Conservation (phyloP, 2,888 invertebrate genomes). For the Dryobota labecula region DNA sequence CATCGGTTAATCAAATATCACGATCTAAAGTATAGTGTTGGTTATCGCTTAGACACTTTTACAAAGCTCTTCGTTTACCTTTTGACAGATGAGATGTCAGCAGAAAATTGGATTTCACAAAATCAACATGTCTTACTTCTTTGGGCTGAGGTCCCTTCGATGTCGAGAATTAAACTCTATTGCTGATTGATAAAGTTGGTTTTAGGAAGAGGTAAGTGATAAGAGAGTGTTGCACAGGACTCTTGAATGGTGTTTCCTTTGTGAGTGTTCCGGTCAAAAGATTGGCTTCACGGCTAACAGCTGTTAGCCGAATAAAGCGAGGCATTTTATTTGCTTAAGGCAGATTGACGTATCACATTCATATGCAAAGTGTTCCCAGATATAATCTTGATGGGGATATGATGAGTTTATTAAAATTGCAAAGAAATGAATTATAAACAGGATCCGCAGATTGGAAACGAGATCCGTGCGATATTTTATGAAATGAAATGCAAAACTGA, state of each 20-base stretch:
- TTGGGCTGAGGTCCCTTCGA: slow-evolving; percentile 59
- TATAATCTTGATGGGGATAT: slow-evolving; percentile 73
- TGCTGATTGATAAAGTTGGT: slow-evolving; percentile 46
- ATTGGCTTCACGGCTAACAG: slow-evolving; percentile 74
- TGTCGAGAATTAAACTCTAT: slow-evolving; percentile 62
- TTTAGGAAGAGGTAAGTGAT: slow-evolving; percentile 22
- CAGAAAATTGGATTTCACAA: slow-evolving; percentile 90
- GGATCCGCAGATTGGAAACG: slow-evolving; percentile 49
- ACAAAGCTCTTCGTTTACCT: slow-evolving; percentile 79
- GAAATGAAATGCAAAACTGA: slow-evolving; percentile 49
- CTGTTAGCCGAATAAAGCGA: slow-evolving; percentile 73
- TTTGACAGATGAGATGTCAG: slow-evolving; percentile 88
- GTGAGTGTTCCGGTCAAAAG: slow-evolving; percentile 72
- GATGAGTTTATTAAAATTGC: slow-evolving; percentile 82
- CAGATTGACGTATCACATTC: slow-evolving; percentile 76
- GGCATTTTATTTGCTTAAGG: slow-evolving; percentile 80
- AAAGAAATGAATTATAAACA: slow-evolving; percentile 65
- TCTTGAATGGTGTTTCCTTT: slow-evolving; percentile 62
- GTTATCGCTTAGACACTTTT: slow-evolving; percentile 74
- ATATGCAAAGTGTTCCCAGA: slow-evolving; percentile 76
- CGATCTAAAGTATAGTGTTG: slow-evolving; percentile 58
- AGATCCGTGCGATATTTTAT: slow-evolving; percentile 61
- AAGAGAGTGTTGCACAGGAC: slow-evolving; percentile 45
- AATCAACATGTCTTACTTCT: slow-evolving; percentile 86
- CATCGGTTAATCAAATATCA: slow-evolving; percentile 50